A percentile compares a stretch with the other conserved stretches of the same genome.
These are phyloP conservation scores for Micrasema longulum DNA, from an alignment of 1,140 invertebrate species.

Conservation along the genomic window DNA sequence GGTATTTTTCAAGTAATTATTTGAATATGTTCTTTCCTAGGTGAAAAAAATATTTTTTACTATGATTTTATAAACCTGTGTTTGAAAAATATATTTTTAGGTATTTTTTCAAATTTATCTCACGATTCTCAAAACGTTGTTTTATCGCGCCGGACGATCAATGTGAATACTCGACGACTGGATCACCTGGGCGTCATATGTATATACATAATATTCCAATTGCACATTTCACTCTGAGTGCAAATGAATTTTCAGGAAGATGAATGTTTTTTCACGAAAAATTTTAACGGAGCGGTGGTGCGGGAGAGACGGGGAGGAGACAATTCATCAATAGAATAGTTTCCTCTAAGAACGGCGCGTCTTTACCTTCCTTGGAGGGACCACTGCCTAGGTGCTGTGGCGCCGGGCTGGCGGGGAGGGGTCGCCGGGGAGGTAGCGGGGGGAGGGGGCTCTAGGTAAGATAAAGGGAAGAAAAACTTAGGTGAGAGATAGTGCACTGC, in stretches of 20 bases:
- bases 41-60: too few species aligned
- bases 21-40: too few species aligned
- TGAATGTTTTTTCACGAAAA: neutral
- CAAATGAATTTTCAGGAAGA: neutral
- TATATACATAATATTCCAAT: too few species aligned
- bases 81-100: too few species aligned
- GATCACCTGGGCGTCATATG: too few species aligned
- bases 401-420: conserved; percentile 35
- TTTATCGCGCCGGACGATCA: too few species aligned
- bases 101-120: too few species aligned
- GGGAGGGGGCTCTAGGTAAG: conserved; percentile 47
- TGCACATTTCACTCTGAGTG: too few species aligned
- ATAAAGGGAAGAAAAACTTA: conserved; percentile 53
- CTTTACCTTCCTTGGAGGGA: conserved; percentile 49
- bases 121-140: too few species aligned
- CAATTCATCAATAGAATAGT: conserved; percentile 38
- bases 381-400: conserved; percentile 49
- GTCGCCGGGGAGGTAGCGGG: neutral
- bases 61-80: too few species aligned
- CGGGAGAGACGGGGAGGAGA: neutral
- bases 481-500: conserved; percentile 55
- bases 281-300: neutral
- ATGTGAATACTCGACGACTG: too few species aligned
- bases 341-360: conserved; percentile 30
- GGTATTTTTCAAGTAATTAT: too few species aligned